Conservation (phyloP, 2,888 invertebrate species). For the Alsophila aescularia region DNA sequence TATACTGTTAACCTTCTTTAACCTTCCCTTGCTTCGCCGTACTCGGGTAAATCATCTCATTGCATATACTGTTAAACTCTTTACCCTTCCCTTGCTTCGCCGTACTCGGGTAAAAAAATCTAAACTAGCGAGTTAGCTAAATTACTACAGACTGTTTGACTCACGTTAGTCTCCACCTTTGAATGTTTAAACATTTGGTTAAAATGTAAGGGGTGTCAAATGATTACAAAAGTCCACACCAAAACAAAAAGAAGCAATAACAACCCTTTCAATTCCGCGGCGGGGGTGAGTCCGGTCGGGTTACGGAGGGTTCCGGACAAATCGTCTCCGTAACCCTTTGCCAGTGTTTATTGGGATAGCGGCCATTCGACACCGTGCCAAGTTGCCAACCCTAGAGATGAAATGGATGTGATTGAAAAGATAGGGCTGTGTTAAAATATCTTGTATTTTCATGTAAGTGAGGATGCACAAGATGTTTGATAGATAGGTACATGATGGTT, state of each 20-base stretch:
- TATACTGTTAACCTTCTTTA: too few species aligned
- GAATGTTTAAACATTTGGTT: background rate
- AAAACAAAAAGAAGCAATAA: conserved; percentile 19
- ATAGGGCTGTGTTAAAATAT: background rate
- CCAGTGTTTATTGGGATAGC: conserved; percentile 14
- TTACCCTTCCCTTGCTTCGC: too few species aligned
- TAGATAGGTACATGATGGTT: too few species aligned
- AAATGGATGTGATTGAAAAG: conserved; percentile 19
- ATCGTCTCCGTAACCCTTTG: conserved; percentile 15
- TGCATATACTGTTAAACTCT: too few species aligned
- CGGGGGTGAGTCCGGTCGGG: conserved; percentile 5
- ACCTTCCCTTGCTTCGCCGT: too few species aligned
- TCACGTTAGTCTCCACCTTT: too few species aligned
- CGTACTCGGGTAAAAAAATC: too few species aligned
- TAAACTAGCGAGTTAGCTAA: too few species aligned
- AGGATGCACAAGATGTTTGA: background rate
- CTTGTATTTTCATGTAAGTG: too few species aligned
- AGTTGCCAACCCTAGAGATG: conserved; percentile 6
- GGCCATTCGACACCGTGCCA: conserved; percentile 17
- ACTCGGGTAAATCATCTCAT: too few species aligned
- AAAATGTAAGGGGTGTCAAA: background rate
- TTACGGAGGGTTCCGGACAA: conserved; percentile 11
- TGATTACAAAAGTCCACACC: conserved; percentile 6
- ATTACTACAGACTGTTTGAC: too few species aligned
- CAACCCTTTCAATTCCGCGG: conserved; percentile 13